These are phyloP conservation scores for Bolinopsis microptera DNA, from an alignment of 37 sponge, comb jelly and placozoan species.

Conservation along the genomic window DNA sequence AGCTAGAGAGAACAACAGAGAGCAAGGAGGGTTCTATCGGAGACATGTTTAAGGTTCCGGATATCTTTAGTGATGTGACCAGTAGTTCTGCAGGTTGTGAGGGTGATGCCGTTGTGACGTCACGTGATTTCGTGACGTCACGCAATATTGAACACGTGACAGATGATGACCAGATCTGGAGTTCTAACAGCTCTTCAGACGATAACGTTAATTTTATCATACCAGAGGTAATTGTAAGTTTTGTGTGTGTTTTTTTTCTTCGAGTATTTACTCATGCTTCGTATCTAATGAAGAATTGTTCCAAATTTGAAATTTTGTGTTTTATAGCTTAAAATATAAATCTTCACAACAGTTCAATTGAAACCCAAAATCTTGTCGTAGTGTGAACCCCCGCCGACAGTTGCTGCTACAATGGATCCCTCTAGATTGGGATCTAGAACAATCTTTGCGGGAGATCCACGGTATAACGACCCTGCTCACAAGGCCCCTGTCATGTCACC, in stretches of 20 bases:
- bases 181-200: not conserved
- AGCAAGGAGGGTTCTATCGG: not conserved
- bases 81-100: not conserved
- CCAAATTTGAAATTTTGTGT: too few relatives aligned
- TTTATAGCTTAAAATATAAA: too few relatives aligned
- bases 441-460: not conserved
- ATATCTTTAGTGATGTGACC: slow-evolving; percentile 28
- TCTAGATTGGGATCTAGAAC: not conserved
- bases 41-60: not conserved
- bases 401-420: not conserved
- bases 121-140: not conserved
- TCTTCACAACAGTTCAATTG: too few relatives aligned
- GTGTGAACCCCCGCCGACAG: not conserved
- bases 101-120: not conserved
- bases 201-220: not conserved
- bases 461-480: not conserved
- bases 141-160: not conserved
- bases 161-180: not conserved
- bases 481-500: not conserved
- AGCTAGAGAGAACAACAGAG: not conserved
- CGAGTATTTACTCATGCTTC: too few relatives aligned
- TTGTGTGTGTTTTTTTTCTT: not conserved
- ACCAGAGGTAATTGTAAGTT: not conserved
- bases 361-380: not conserved
- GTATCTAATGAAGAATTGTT: too few relatives aligned